Percentiles rank a stretch among this genome's conserved stretches.
phyloP scores from a whole-genome alignment of 2,888 invertebrate species.

The Pandemis heparana region DNA sequence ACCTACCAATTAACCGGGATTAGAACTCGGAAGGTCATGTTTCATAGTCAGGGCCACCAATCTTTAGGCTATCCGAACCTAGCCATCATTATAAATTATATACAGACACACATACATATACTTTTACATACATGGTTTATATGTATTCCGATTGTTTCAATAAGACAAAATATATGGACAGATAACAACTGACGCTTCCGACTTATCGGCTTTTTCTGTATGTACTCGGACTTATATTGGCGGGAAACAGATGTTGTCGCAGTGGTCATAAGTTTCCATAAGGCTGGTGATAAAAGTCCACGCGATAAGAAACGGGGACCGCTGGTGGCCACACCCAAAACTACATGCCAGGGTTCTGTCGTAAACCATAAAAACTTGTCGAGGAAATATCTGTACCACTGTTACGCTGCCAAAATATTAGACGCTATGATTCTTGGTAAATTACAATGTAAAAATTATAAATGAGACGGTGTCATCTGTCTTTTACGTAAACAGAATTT shows the following conservation, averaged over 20 bases:
- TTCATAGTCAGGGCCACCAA: too few relatives aligned
- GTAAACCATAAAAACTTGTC: slow-evolving; percentile 5
- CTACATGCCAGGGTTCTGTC: slow-evolving; percentile 19
- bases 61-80: too few relatives aligned
- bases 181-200: slow-evolving; percentile 42
- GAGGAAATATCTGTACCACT: slow-evolving; percentile 1
- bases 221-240: slow-evolving; percentile 8
- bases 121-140: slow-evolving; percentile 8
- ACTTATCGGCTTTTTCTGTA: slow-evolving; percentile 31
- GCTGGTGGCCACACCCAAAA: slow-evolving; percentile 34
- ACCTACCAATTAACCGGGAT: too few relatives aligned
- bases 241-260: slow-evolving; percentile 36
- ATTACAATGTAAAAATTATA: slow-evolving; percentile 7
- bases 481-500: background rate
- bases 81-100: too few relatives aligned
- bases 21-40: too few relatives aligned
- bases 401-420: slow-evolving; percentile 10
- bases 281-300: slow-evolving; percentile 62
- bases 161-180: slow-evolving; percentile 8
- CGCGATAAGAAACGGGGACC: slow-evolving; percentile 46
- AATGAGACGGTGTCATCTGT: background rate
- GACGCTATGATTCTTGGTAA: background rate
- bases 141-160: slow-evolving; percentile 24
- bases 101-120: too few relatives aligned
- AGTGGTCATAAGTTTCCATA: slow-evolving; percentile 73